Evolutionary conservation across 2,113 vertebrate genomes (phyloP), one percentile per base, ranked within the genome.

Genomic region (Pelvicachromis taeniatus): DNA sequence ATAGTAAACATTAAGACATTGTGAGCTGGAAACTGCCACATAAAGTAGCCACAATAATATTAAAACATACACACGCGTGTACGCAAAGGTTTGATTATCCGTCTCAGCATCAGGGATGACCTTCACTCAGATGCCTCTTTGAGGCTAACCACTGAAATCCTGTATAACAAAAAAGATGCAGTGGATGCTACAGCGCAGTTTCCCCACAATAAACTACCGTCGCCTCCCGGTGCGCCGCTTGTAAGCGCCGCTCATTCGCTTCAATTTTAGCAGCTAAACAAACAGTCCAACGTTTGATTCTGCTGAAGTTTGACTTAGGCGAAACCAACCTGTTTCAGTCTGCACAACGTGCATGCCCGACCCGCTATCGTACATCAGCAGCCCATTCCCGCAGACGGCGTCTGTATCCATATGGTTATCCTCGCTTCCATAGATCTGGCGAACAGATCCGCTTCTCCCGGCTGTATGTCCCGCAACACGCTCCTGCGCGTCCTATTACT

Each of bases 251-350:
- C 35, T 4, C 50, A 75, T 82, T 89, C 87, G 84, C 53, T 83
- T 91, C 75, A 82, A 85, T 85, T 31, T 52, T 65, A 19, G 58
- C 89, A 50, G 70, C 75, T 50, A 70, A 80, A 85, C 88, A 68
- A 73, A 81, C 90, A 52, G 84, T 90, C 85, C 89, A 82, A 78
- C 73, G 81, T 90, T 83, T 54, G 80, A 54, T 88, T 53, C 23
- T 4, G 78, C 77, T 45, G 87, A 95, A 94, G 93, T 94, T 94
- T 90, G 38, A 90, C 80, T 65, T 68, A 83, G 78, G 53, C 56
- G 48, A 87, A 75, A 89, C 83, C 81, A 89, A 90, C 88, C 90
- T 90, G 89, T 93, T 91, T 81, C 58, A 59, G 75, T 63, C 84
- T 61, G 81, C 83, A 78, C 78, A 78, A 63, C 70, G 83, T 58